These are phyloP conservation scores for Istiophorus platypterus DNA, from an alignment of 2,113 vertebrate genomes.

Conservation along the genomic window DNA sequence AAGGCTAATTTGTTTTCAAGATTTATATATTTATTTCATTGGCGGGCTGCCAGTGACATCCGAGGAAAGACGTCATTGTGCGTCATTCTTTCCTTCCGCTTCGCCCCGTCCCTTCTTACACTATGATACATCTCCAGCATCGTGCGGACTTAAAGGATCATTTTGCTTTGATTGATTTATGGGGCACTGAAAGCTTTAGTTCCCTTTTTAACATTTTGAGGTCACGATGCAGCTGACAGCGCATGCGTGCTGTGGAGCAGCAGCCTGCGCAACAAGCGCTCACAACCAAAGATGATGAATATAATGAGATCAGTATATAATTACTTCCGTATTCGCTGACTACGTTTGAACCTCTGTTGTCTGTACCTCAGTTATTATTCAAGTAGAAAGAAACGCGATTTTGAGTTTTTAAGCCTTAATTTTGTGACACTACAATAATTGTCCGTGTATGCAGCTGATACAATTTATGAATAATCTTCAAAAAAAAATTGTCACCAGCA, in stretches of 20 bases:
- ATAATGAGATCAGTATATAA: rapidly evolving
- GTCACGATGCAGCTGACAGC: neutral
- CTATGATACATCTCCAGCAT: neutral
- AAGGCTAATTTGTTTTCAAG: neutral
- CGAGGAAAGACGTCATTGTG: conserved; percentile 15
- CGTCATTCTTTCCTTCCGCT: conserved; percentile 75
- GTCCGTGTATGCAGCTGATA: too few species aligned
- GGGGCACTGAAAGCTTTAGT: neutral
- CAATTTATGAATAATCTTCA: too few species aligned
- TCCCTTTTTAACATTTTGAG: neutral
- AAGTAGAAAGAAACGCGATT: too few species aligned
- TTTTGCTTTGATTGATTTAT: neutral
- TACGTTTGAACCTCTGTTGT: too few species aligned
- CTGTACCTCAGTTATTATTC: too few species aligned
- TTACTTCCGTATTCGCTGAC: conserved; percentile 12
- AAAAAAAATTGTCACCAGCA: too few species aligned
- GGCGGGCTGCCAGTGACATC: neutral
- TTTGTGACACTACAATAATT: too few species aligned
- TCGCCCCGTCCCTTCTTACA: neutral
- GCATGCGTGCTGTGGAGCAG: conserved; percentile 42
- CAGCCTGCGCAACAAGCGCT: neutral
- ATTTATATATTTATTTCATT: neutral
- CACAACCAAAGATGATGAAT: conserved; percentile 3
- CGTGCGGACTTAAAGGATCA: neutral
- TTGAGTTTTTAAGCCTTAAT: too few species aligned